Conservation (phyloP, 2,113 vertebrate genomes). For the Stigmatopora nigra region DNA sequence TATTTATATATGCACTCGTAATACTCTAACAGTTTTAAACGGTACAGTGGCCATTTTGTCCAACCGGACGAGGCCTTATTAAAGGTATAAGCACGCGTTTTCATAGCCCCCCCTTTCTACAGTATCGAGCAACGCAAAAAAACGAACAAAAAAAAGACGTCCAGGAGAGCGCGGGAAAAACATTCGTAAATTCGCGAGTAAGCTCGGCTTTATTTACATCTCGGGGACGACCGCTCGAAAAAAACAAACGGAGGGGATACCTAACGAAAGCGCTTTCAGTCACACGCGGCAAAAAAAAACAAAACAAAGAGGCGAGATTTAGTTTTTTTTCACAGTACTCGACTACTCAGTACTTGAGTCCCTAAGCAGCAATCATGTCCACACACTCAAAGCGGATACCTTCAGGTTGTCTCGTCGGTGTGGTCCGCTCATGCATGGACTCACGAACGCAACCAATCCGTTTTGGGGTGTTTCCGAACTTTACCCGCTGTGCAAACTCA, state of each 20-base stretch:
- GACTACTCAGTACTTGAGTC: slow-evolving; percentile 35
- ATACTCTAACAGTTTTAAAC: slow-evolving; percentile 62
- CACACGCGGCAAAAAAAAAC: slow-evolving; percentile 18
- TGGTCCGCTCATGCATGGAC: slow-evolving; percentile 38
- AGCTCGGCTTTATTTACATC: slow-evolving; percentile 45
- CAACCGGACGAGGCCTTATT: slow-evolving; percentile 50
- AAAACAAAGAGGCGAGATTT: slow-evolving; percentile 21
- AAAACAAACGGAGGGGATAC: slow-evolving; percentile 31
- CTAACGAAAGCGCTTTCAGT: slow-evolving; percentile 24
- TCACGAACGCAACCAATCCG: slow-evolving; percentile 18
- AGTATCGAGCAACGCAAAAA: slow-evolving; percentile 45
- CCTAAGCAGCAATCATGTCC: slow-evolving; percentile 41
- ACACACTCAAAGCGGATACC: slow-evolving; percentile 31
- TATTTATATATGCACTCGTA: slow-evolving; percentile 22
- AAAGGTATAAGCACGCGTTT: slow-evolving; percentile 60
- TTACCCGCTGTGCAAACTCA: slow-evolving; percentile 1
- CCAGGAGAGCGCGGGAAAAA: slow-evolving; percentile 33
- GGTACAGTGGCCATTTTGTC: slow-evolving; percentile 50
- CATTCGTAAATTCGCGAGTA: neutral
- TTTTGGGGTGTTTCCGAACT: slow-evolving; percentile 7
- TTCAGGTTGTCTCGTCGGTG: slow-evolving; percentile 28
- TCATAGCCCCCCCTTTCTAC: slow-evolving; percentile 42
- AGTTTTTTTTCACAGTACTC: slow-evolving; percentile 55
- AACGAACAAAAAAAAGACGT: slow-evolving; percentile 48
- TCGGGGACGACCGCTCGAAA: slow-evolving; percentile 22